phyloP scores from a whole-genome alignment of 2,797 vertebrate genomes.

The Dryobates pubescens region DNA sequence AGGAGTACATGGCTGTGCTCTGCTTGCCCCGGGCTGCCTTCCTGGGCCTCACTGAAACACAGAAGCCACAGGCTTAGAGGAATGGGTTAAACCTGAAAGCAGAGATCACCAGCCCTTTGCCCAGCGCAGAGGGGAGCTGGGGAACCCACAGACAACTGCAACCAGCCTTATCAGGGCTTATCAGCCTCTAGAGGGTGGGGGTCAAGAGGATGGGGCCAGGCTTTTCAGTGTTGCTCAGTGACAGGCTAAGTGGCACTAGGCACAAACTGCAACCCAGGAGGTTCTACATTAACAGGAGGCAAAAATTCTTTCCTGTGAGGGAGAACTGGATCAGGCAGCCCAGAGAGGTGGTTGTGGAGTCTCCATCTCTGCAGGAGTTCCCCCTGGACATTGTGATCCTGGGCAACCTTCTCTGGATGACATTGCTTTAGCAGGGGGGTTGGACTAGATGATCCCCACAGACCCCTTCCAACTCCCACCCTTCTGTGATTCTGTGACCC shows the following conservation, averaged over 20 bases:
- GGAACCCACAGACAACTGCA: background rate
- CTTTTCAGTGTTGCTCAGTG: background rate
- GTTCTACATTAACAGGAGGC: background rate
- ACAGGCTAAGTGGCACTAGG: background rate
- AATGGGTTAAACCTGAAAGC: background rate
- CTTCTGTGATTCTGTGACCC: no score
- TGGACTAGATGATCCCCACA: background rate
- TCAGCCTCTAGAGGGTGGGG: background rate
- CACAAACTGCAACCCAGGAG: background rate
- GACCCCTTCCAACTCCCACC: background rate
- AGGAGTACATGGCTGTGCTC: slow-evolving; percentile 62
- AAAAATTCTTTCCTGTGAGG: background rate
- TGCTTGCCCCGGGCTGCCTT: slow-evolving; percentile 85
- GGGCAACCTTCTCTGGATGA: background rate
- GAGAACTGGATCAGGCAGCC: background rate
- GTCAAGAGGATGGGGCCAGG: background rate
- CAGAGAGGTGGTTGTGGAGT: background rate
- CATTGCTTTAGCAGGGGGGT: background rate
- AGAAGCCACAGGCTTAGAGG: background rate
- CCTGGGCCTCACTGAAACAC: slow-evolving; percentile 88
- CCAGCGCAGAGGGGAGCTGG: background rate
- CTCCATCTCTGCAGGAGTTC: background rate
- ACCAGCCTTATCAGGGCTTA: background rate
- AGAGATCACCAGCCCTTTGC: background rate
- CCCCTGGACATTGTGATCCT: background rate